Percentiles rank a stretch among this genome's conserved stretches.
These are phyloP conservation scores for Carposina sasakii DNA, from an alignment of 1,140 invertebrate species.

Conservation along the genomic window DNA sequence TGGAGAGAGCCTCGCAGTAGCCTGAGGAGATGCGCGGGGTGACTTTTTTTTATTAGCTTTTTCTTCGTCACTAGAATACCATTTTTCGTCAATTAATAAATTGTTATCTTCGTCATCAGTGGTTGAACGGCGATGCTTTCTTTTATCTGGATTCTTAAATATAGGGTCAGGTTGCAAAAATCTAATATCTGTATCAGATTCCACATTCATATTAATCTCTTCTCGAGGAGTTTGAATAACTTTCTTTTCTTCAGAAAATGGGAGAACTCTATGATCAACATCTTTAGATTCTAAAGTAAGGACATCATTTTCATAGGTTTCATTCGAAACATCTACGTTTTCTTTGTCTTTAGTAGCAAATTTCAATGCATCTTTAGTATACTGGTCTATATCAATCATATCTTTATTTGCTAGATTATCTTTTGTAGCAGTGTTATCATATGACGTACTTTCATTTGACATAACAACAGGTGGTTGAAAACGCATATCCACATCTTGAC, in stretches of 20 bases:
- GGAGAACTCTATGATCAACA: constrained; percentile 68
- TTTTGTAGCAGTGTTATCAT: constrained; percentile 23
- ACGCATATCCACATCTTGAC: constrained; percentile 72
- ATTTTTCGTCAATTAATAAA: constrained; percentile 78
- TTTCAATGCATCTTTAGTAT: constrained; percentile 71
- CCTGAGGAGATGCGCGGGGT: constrained; percentile 43
- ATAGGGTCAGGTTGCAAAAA: constrained; percentile 57
- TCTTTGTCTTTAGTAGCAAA: constrained; percentile 66
- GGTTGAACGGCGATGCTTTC: constrained; percentile 65
- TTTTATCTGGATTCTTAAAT: constrained; percentile 63
- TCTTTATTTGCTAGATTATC: constrained; percentile 48
- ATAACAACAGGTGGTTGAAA: constrained; percentile 46
- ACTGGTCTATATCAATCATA: constrained; percentile 70
- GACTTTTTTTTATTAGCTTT: constrained; percentile 58
- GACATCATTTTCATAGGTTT: constrained; percentile 42
- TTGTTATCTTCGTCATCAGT: constrained; percentile 72
- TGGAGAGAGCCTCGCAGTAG: constrained; percentile 42
- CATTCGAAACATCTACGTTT: constrained; percentile 63
- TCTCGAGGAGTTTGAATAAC: constrained; percentile 29
- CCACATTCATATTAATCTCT: constrained; percentile 52
- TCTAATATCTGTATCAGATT: constrained; percentile 70
- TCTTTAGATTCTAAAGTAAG: constrained; percentile 61
- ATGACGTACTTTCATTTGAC: constrained; percentile 32
- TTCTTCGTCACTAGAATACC: constrained; percentile 86
- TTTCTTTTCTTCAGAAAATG: constrained; percentile 56